phyloP scores from a whole-genome alignment of 2,113 vertebrate genomes.

The Puma concolor region DNA sequence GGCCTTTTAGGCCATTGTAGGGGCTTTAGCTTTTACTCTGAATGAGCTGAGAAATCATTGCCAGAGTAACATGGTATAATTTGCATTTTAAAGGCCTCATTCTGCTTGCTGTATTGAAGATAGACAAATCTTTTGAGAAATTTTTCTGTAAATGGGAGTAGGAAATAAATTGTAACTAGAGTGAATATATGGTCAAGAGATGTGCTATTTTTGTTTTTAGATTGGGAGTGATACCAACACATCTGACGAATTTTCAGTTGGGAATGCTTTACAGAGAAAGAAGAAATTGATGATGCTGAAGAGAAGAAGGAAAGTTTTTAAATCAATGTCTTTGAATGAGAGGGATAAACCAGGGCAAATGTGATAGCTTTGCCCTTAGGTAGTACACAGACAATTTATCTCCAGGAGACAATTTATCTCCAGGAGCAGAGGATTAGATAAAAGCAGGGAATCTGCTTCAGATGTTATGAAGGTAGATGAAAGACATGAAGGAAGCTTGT shows the following conservation, averaged over 20 bases:
- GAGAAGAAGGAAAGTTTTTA: background rate
- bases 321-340: background rate
- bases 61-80: background rate
- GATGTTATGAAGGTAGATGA: background rate
- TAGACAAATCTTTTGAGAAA: background rate
- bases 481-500: background rate
- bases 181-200: background rate
- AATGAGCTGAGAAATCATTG: background rate
- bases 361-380: background rate
- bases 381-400: background rate
- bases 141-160: background rate
- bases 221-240: background rate
- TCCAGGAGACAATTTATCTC: background rate
- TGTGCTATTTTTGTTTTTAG: background rate
- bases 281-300: background rate
- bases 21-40: background rate
- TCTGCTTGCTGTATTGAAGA: background rate
- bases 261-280: background rate
- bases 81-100: background rate
- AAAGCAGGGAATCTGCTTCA: background rate
- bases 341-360: background rate
- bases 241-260: background rate
- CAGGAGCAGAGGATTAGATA: background rate
- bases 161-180: background rate
- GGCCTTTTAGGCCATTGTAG: background rate